Base-by-base conservation (phyloP, 2,797 vertebrate species). In the Sebastes itinus region DNA sequence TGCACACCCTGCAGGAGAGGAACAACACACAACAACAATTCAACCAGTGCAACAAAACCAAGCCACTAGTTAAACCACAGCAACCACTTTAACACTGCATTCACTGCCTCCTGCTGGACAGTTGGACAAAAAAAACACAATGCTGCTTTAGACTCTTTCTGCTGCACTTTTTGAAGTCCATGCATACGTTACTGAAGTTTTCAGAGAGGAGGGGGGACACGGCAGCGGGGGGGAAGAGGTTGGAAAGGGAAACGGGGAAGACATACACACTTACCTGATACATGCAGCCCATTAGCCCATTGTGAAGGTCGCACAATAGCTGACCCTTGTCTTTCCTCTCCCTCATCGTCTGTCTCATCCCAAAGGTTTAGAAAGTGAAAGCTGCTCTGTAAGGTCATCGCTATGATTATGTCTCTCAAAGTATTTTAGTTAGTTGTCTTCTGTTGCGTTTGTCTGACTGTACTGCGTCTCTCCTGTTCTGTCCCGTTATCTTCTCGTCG, bases 1-100 rank as follows among this genome's bases (percentile, higher is more conserved):
- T 22, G 98, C 97, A 89, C 97, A 98, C 97, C 98, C 98, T 99
- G 89, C 49, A 83, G n/a, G 55, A 76, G 14, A 77, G 23, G 14
- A 84, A 6, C 27, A 65, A 75, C 65, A 75, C 64, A 80, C 27
- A 86, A 28, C 18, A 33, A 9, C 9, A 23, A 11, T 5, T 12
- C 22, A 66, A 54, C 30, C 10, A 72, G 28, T 18, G 54, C 11
- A 75, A 71, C 25, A 78, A 69, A 61, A 70, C 3, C 23, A 73
- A 78, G 3, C 6, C n/a, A 65, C 18, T 4, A 23, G 8, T 81
- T 18, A 11, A 55, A 65, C 25, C 63, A 76, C 54, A 59, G 38
- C 23, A 46, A 62, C 13, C 13, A 54, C 52, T 3, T 66, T 9
- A 54, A 16, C 11, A 5, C 27, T 55, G 38, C 4, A 10, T 68